These are phyloP conservation scores for Ophion slaviceki DNA, from an alignment of 2,888 invertebrate genomes.

Conservation along the genomic window DNA sequence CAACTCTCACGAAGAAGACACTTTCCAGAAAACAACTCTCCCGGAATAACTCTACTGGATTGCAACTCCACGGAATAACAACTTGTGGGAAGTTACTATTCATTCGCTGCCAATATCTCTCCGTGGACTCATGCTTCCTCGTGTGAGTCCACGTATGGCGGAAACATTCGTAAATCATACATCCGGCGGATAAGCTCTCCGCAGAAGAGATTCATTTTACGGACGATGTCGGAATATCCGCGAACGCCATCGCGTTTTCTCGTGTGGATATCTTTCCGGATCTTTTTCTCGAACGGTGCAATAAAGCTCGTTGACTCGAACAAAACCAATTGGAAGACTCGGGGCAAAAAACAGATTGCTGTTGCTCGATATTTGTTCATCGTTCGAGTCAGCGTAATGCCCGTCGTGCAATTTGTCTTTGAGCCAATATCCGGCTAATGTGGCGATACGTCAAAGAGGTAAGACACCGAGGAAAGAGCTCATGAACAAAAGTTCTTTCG, in stretches of 20 bases:
- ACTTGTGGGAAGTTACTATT: constrained; percentile 15
- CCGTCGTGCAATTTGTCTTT: no score
- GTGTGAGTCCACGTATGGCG: background rate
- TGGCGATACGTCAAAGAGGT: background rate
- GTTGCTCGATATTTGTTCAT: no score
- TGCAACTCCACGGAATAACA: constrained; percentile 1
- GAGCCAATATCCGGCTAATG: no score
- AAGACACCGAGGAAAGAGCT: constrained; percentile 5
- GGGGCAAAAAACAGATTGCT: no score
- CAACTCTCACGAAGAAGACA: constrained; percentile 7
- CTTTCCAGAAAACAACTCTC: constrained; percentile 24
- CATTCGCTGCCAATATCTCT: background rate
- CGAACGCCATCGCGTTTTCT: background rate
- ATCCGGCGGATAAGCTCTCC: background rate
- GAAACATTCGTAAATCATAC: constrained; percentile 25
- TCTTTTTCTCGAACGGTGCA: no score
- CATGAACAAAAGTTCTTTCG: background rate
- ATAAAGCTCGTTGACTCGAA: no score
- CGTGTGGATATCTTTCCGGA: background rate
- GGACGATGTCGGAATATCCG: background rate
- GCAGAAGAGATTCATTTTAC: background rate
- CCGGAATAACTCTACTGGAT: constrained; percentile 5
- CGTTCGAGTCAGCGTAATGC: no score
- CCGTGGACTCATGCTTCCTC: background rate
- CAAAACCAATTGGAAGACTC: no score